These are phyloP conservation scores for Caenorhabditis sinica DNA, from an alignment of 2,888 invertebrate species.

Conservation along the genomic window DNA sequence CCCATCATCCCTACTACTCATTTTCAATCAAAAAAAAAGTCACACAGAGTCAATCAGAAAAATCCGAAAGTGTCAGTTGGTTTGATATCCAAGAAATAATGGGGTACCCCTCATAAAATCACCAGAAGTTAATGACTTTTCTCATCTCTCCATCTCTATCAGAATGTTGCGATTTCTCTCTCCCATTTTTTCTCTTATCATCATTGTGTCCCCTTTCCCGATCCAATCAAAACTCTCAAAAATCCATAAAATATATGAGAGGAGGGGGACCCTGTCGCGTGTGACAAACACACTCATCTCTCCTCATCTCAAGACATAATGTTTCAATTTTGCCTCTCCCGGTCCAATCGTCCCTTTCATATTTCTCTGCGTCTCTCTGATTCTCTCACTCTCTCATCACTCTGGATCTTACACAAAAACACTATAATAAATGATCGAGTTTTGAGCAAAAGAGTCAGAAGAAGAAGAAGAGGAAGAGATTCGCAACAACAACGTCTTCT, in stretches of 20 bases:
- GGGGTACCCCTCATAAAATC: slow-evolving; percentile 37
- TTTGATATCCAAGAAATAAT: slow-evolving; percentile 50
- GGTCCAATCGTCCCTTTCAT: slow-evolving; percentile 20
- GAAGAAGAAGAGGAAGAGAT: slow-evolving; percentile 19
- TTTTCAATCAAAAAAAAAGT: not conserved
- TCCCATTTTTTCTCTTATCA: slow-evolving; percentile 4
- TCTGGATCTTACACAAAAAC: slow-evolving; percentile 51
- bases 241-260: slow-evolving; percentile 59
- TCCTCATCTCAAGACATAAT: slow-evolving; percentile 44
- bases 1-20: not conserved
- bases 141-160: not conserved
- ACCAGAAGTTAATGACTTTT: slow-evolving; percentile 27
- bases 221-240: slow-evolving; percentile 41
- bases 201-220: not conserved
- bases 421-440: slow-evolving; percentile 65
- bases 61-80: slow-evolving; percentile 56
- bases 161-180: not conserved
- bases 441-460: slow-evolving; percentile 12
- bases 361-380: slow-evolving; percentile 12
- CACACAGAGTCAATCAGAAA: too few species aligned
- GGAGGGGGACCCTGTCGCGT: not conserved
- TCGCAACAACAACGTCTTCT: slow-evolving; percentile 62
- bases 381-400: slow-evolving; percentile 11
- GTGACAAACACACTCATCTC: slow-evolving; percentile 26
- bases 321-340: slow-evolving; percentile 52